phyloP scores from a whole-genome alignment of 2,888 invertebrate genomes.

The Abrostola triplasia region DNA sequence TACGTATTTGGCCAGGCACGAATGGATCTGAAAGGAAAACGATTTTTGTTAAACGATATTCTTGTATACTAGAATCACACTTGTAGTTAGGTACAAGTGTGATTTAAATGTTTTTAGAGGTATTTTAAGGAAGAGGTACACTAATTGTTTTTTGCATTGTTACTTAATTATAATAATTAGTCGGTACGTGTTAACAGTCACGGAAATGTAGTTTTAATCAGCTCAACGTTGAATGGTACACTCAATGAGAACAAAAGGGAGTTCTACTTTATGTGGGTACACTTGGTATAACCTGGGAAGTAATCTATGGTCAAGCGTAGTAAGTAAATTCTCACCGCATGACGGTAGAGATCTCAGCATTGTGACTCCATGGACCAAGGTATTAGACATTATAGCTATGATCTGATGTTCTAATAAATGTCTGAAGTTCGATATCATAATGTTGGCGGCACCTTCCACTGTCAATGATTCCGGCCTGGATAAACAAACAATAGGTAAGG shows the following conservation, averaged over 20 bases:
- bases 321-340: conserved; percentile 67
- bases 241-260: too few relatives aligned
- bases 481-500: conserved; percentile 16
- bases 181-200: too few relatives aligned
- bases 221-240: too few relatives aligned
- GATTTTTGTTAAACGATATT: neutral
- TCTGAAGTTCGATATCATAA: conserved; percentile 72
- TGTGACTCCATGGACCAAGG: conserved; percentile 64
- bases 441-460: conserved; percentile 74
- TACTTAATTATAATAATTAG: too few relatives aligned
- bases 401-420: conserved; percentile 74
- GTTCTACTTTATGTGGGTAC: too few relatives aligned
- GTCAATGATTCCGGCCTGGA: conserved; percentile 72
- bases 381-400: conserved; percentile 69
- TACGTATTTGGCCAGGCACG: conserved; percentile 16
- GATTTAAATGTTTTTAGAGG: neutral
- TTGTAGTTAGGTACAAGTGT: too few relatives aligned
- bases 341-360: conserved; percentile 64
- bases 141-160: too few relatives aligned
- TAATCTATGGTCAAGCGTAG: neutral
- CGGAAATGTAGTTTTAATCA: too few relatives aligned
- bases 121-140: neutral
- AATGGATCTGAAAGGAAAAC: conserved; percentile 39
- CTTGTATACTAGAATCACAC: too few relatives aligned
- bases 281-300: too few relatives aligned